Evolutionary conservation across 2,888 invertebrate genomes (phyloP), one percentile per base, ranked within the genome.

Genomic region (Mesochorus sp.): DNA sequence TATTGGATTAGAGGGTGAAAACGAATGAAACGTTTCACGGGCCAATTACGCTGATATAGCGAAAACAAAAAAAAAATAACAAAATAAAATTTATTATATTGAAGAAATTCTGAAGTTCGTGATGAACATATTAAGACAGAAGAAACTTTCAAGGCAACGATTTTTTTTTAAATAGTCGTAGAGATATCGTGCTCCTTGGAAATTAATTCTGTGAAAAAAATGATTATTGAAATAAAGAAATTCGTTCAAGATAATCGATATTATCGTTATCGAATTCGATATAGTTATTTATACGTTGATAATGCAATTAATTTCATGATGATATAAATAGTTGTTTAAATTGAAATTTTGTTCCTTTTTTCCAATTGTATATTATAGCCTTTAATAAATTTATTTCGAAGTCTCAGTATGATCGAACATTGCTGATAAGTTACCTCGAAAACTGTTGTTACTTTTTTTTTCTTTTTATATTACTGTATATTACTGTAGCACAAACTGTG

Each of bases 371-470:
- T 28, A 8, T 44, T 61, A 14, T n/a, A n/a, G n/a, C n/a, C n/a
- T n/a, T n/a, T n/a, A n/a, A n/a, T n/a, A n/a, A n/a, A n/a, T n/a
- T n/a, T n/a, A n/a, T n/a, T n/a, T n/a, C n/a, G n/a, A n/a, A n/a
- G n/a, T 34, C 34, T 34, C 34, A 1, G 28, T 5, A 21, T 10
- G 19, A 17, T 31, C 12, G 44, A 26, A 12, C 5, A 26, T 51
- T 14, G 2, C 12, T 64, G 24, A 24, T 55, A 1, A 19, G 24
- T n/a, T 28, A 44, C 61, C 66, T 14, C 59, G 19, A 53, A 39
- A 57, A 49, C 51, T 62, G 62, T 77, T 77, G 67, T 10, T 26
- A 67, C 21, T 12, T 55, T 67, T 67, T 47, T 28, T 61, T 12
- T 49, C 3, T 8, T 10, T 47, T 44, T 14, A 47, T 68, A n/a